Evolutionary conservation across 1,140 invertebrate genomes (phyloP).

Genomic region (Mactra quadrangularis): DNA sequence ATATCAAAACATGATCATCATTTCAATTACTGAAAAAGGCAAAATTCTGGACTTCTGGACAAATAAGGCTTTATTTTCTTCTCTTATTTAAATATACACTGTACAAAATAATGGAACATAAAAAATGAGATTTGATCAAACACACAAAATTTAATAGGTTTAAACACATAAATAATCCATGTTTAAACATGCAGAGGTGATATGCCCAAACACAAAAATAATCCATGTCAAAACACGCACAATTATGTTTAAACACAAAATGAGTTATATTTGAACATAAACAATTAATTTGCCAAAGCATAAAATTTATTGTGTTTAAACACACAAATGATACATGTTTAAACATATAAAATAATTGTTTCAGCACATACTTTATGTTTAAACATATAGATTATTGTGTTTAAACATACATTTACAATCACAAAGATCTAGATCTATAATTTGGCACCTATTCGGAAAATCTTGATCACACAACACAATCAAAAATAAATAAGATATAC

Average conservation of each 20-base stretch:
- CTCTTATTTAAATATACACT: not conserved
- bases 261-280: no score
- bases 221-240: no score
- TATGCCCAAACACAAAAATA: no score
- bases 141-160: not conserved
- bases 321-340: no score
- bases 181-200: no score
- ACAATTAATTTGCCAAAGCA: no score
- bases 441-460: constrained; percentile 53
- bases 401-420: constrained; percentile 1
- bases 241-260: no score
- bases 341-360: no score
- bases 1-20: not conserved
- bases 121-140: not conserved
- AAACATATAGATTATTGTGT: no score
- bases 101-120: not conserved
- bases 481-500: constrained; percentile 25
- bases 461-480: constrained; percentile 47
- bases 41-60: not conserved
- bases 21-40: not conserved
- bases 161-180: no score
- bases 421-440: constrained; percentile 19
- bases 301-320: no score
- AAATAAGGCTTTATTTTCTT: not conserved
- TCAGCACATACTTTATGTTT: not conserved